Evolutionary conservation across 64 coral and sea anemone genomes (phyloP), one percentile per base, ranked within the genome.

Genomic region (Dendrophyllia cribrosa): DNA sequence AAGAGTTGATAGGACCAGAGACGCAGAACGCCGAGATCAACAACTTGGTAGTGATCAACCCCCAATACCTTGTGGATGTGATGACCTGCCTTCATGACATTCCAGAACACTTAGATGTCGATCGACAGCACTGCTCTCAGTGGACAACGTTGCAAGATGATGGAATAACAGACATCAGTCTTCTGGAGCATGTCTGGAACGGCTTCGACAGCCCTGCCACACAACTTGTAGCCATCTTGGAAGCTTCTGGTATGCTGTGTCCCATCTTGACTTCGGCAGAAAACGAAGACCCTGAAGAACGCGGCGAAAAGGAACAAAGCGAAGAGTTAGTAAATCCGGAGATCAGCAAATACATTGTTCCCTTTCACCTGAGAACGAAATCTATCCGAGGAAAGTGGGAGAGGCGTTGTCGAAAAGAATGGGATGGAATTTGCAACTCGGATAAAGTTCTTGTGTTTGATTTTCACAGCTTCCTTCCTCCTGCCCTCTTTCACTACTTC

Each of bases 41-140:
- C 1, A 86, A 96, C 9, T 59, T 78, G 19, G 95, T 93, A 8
- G 89, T 96, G 15, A 66, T 96, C 22, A 65, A 91, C 4, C 95
- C 95, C 7, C 95, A 96, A 26, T 89, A 78, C 25, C 86, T 96
- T 7, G 95, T 96, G 43, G 78, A 96, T 76, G 89, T 93, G 8
- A 96, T 96, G 94, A 96, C 94, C 44, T 63, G 76, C 24, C 78
- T 96, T 86, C 90, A 91, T 53, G 94, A 96, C 44, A 87, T 92
- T 83, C 83, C 89, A 69, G 72, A 83, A 12, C 79, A 83, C 34
- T 21, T 61, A 44, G 83, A 83, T 74, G 61, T 92, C 58, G 74
- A 92, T 12, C 89, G 94, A 16, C 65, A 70, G 46, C 87, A 92
- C 34, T 55, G 82, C 3, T 20, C 44, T 16, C 82, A 96, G 14